Evolutionary conservation across 30 jellyfish, hydroid and myxozoan genomes (phyloP).

Genomic region (Sanderia malayensis): DNA sequence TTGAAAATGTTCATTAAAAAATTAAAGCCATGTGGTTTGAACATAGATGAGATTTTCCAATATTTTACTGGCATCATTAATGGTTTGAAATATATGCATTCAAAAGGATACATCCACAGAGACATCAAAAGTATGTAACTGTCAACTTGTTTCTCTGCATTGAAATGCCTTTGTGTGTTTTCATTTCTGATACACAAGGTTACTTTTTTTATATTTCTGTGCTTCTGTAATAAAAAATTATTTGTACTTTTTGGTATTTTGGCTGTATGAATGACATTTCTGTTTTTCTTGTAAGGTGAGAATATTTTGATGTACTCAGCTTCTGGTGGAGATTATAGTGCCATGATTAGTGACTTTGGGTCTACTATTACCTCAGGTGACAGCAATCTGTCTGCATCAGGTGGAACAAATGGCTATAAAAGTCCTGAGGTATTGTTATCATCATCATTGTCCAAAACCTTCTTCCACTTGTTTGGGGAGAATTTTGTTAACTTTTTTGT

Average conservation of each 20-base stretch:
- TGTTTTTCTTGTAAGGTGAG: constrained; percentile 17
- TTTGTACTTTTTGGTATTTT: too few species aligned
- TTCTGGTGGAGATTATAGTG: constrained; percentile 26
- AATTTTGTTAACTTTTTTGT: too few species aligned
- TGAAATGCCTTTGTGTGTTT: too few species aligned
- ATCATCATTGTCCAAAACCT: too few species aligned
- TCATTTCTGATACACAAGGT: too few species aligned
- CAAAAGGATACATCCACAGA: constrained; percentile 22
- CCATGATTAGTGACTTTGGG: constrained; percentile 50
- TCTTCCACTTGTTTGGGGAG: too few species aligned
- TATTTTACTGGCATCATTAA: constrained; percentile 19
- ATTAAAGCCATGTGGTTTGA: background rate
- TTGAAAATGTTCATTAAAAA: background rate
- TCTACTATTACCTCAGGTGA: background rate
- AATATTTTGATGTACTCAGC: constrained; percentile 22
- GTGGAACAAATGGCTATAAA: constrained; percentile 27
- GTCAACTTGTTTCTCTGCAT: too few species aligned
- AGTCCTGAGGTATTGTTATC: constrained; percentile 69
- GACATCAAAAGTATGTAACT: constrained; percentile 56
- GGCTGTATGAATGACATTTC: too few species aligned
- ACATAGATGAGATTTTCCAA: background rate
- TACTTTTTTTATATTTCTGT: too few species aligned
- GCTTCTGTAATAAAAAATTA: too few species aligned
- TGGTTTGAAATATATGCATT: constrained; percentile 22
- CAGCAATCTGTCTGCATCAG: background rate